These are phyloP conservation scores for Gallinago media DNA, from an alignment of 2,113 vertebrate genomes.

Conservation along the genomic window DNA sequence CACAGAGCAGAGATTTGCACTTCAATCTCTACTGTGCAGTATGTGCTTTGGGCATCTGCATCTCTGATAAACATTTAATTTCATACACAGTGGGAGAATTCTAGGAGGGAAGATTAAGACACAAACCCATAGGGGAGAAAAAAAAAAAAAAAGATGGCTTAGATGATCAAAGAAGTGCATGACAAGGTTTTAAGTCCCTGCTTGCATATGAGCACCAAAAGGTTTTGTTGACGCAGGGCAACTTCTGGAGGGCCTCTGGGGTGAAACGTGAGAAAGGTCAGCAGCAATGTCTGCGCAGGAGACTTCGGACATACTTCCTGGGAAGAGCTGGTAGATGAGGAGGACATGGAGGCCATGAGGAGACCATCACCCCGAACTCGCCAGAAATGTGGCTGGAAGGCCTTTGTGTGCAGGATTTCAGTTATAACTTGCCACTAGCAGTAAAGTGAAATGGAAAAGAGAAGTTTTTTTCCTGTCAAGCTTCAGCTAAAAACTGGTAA, in stretches of 20 bases:
- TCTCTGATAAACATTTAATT: not conserved
- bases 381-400: not conserved
- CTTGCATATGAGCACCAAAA: not conserved
- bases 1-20: not conserved
- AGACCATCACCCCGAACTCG: not conserved
- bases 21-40: fast-evolving
- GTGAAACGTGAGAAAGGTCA: not conserved
- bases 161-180: not conserved
- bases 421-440: not conserved
- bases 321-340: not conserved
- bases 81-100: not conserved
- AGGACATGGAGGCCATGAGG: not conserved
- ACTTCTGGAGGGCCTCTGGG: not conserved
- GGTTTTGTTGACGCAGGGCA: not conserved
- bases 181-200: not conserved
- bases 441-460: not conserved
- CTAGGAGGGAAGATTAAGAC: not conserved
- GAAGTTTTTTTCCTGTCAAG: not conserved
- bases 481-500: not conserved
- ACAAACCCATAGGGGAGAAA: not conserved
- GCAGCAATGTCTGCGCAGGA: fast-evolving
- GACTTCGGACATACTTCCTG: not conserved
- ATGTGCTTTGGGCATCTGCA: not conserved
- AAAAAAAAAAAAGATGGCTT: not conserved
- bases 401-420: not conserved